Percentiles rank a stretch among this genome's conserved stretches.
Evolutionary conservation across 2,797 vertebrate species (phyloP).

Genomic region (Malacoraja senta): DNA sequence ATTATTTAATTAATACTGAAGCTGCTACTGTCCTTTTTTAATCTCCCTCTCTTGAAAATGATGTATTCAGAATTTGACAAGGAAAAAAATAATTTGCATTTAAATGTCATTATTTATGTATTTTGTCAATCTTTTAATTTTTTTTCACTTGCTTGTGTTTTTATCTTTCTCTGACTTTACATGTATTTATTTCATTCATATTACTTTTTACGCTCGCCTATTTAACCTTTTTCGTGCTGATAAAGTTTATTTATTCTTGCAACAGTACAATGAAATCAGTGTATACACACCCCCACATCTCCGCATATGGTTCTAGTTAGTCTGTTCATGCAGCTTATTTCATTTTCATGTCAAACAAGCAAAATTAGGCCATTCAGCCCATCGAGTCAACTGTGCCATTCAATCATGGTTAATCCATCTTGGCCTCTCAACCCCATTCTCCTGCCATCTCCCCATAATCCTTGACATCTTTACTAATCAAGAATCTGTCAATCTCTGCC

Average conservation of each 20-base stretch:
- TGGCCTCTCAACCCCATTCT: too few relatives aligned
- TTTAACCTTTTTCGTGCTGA: neutral
- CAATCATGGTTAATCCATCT: too few relatives aligned
- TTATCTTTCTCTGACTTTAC: neutral
- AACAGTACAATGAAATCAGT: neutral
- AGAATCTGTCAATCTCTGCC: too few relatives aligned
- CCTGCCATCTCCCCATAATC: too few relatives aligned
- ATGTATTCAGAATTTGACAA: neutral
- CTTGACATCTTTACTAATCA: too few relatives aligned
- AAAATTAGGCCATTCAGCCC: too few relatives aligned
- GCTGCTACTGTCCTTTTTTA: neutral
- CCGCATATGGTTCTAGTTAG: neutral
- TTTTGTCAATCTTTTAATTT: neutral
- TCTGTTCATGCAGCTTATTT: neutral
- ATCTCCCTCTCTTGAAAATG: neutral
- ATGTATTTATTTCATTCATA: neutral
- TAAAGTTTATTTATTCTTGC: neutral
- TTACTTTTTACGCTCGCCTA: neutral
- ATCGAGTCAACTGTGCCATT: too few relatives aligned
- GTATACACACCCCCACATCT: neutral
- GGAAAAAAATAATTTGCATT: neutral
- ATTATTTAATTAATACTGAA: neutral
- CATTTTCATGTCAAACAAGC: neutral
- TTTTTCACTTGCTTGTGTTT: neutral
- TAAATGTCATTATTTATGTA: neutral